Conservation (phyloP, 2,888 invertebrate genomes). For the Leptinotarsa peninsularis region DNA sequence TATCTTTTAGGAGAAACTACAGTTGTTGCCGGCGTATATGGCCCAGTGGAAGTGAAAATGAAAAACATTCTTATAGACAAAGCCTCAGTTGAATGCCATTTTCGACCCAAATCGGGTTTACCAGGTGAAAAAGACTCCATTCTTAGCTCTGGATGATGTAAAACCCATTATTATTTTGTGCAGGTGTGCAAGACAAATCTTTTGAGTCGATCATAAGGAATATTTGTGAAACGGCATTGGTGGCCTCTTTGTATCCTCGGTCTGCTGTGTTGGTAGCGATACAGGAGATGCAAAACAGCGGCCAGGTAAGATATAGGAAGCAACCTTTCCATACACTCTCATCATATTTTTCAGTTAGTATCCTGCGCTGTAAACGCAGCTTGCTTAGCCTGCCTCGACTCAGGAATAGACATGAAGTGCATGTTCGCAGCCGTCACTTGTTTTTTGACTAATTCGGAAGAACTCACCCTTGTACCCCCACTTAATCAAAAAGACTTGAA, state of each 20-base stretch:
- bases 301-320: conserved; percentile 73
- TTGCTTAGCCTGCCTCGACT: conserved; percentile 85
- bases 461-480: conserved; percentile 62
- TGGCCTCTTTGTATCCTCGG: conserved; percentile 81
- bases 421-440: conserved; percentile 85
- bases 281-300: conserved; percentile 88
- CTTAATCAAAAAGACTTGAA: conserved; percentile 67
- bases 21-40: conserved; percentile 82
- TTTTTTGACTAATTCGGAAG: conserved; percentile 73
- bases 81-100: conserved; percentile 83
- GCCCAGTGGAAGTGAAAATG: conserved; percentile 83
- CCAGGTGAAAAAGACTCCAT: conserved; percentile 66
- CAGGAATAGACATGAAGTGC: conserved; percentile 86
- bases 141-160: not conserved
- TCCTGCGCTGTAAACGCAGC: conserved; percentile 86
- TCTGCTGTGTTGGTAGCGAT: conserved; percentile 82
- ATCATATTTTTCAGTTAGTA: conserved; percentile 71
- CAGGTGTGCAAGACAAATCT: conserved; percentile 76
- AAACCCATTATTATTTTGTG: conserved; percentile 42
- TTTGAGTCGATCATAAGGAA: conserved; percentile 81
- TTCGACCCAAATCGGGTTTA: conserved; percentile 80
- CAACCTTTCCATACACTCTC: not conserved
- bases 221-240: conserved; percentile 80
- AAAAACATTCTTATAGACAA: conserved; percentile 83
- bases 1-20: conserved; percentile 79